phyloP scores from a whole-genome alignment of 2,113 vertebrate species.

The Clupea harengus region DNA sequence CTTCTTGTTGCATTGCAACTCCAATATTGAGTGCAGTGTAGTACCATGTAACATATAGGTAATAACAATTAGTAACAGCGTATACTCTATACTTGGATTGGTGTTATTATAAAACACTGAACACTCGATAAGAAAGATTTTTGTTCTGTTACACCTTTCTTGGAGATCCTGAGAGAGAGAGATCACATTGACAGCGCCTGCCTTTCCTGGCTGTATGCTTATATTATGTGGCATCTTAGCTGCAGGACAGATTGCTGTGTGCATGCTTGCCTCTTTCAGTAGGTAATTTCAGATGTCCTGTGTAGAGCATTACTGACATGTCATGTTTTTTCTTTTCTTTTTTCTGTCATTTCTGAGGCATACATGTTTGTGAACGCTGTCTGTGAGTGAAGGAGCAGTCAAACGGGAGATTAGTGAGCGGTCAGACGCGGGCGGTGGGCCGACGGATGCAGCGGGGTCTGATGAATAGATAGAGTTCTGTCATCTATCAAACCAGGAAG shows the following conservation, averaged over 20 bases:
- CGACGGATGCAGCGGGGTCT: not conserved
- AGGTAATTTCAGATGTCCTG: not conserved
- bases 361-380: not conserved
- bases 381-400: not conserved
- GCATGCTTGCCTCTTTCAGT: not conserved
- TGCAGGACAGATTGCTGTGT: not conserved
- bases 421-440: not conserved
- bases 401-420: not conserved
- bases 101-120: not conserved
- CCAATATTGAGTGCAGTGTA: not conserved
- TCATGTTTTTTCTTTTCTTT: not conserved
- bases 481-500: constrained; percentile 26
- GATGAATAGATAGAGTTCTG: constrained; percentile 34
- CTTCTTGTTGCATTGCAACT: not conserved
- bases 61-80: not conserved
- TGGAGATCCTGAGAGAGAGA: not conserved
- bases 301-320: not conserved
- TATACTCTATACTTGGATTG: not conserved
- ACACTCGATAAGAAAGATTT: not conserved
- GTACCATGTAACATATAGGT: too few species aligned
- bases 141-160: not conserved
- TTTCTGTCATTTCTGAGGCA: not conserved
- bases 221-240: constrained; percentile 5
- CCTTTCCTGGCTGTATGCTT: not conserved
- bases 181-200: not conserved